phyloP scores from a whole-genome alignment of 2,113 vertebrate genomes.

The Planiliza haematocheilus region DNA sequence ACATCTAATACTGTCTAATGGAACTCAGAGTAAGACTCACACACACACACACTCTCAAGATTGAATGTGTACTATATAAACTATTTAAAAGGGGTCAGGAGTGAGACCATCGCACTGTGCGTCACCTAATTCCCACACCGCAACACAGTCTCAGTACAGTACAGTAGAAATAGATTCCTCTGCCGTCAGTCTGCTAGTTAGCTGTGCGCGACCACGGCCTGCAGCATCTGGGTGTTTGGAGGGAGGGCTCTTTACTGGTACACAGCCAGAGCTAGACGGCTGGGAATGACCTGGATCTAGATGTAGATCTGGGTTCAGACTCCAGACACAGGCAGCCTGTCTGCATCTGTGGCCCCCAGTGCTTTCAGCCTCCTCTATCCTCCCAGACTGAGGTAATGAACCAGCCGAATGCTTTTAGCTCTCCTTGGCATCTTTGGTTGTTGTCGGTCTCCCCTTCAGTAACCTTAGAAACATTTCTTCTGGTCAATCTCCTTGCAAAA shows the following conservation, averaged over 20 bases:
- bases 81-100: conserved; percentile 7
- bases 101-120: background rate
- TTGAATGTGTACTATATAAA: background rate
- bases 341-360: conserved; percentile 41
- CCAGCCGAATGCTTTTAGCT: conserved; percentile 46
- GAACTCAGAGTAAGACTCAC: conserved; percentile 10
- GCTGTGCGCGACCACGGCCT: conserved; percentile 22
- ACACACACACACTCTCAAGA: background rate
- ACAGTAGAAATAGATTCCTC: conserved; percentile 17
- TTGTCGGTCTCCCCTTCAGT: conserved; percentile 26
- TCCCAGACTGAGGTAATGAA: conserved; percentile 49
- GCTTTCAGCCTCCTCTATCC: conserved; percentile 51
- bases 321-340: conserved; percentile 48
- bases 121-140: conserved; percentile 7
- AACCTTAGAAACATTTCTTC: conserved; percentile 41
- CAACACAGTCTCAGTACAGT: conserved; percentile 15
- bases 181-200: conserved; percentile 23
- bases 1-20: conserved; percentile 50
- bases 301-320: conserved; percentile 64
- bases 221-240: conserved; percentile 25
- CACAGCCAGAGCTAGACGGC: conserved; percentile 25
- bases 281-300: conserved; percentile 47
- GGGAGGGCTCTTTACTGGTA: conserved; percentile 19
- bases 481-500: background rate
- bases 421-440: conserved; percentile 32